Percentiles rank a stretch among this genome's conserved stretches.
phyloP scores from a whole-genome alignment of 2,797 vertebrate genomes.

The Catharus ustulatus region DNA sequence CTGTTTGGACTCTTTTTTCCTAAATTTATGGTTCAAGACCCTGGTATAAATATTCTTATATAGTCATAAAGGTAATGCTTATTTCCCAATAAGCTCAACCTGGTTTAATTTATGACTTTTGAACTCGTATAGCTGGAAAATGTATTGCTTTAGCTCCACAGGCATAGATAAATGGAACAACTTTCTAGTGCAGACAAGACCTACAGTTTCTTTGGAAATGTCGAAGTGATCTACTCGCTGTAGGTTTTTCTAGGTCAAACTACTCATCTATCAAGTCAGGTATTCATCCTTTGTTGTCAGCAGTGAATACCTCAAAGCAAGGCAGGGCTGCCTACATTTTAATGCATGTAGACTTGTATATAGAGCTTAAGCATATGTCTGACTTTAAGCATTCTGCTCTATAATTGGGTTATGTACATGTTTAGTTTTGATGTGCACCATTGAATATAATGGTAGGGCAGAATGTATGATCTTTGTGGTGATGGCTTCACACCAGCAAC shows the following conservation, averaged over 20 bases:
- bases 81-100: constrained; percentile 19
- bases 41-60: neutral
- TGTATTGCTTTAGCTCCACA: neutral
- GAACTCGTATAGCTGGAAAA: neutral
- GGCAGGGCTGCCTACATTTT: constrained; percentile 25
- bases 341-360: neutral
- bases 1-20: neutral
- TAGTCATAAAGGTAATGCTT: neutral
- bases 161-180: constrained; percentile 15
- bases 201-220: constrained; percentile 22
- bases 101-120: constrained; percentile 41
- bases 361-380: constrained; percentile 13
- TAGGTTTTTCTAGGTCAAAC: constrained; percentile 49
- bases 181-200: constrained; percentile 5
- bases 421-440: neutral
- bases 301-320: constrained; percentile 46
- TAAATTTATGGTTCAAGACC: neutral
- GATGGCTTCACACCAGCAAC: neutral
- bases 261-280: constrained; percentile 59
- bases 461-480: neutral
- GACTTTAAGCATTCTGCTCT: neutral
- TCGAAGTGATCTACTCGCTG: constrained; percentile 29
- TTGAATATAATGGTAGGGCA: neutral
- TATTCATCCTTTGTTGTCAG: constrained; percentile 67
- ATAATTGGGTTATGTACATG: neutral